phyloP scores from a whole-genome alignment of 2,888 invertebrate genomes.

The Strigamia transsilvanica region DNA sequence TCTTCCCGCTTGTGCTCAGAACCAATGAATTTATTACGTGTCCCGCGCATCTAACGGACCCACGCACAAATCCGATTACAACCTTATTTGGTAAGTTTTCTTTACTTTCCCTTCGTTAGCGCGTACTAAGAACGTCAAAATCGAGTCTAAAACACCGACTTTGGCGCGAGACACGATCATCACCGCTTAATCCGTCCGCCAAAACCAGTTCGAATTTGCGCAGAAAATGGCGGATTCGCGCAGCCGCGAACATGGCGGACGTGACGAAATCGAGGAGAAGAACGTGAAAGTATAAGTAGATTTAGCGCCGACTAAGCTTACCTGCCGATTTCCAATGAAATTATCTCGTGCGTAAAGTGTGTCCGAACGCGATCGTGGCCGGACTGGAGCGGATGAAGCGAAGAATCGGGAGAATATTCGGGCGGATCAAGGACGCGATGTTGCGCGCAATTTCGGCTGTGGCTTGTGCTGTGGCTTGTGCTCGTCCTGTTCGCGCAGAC shows the following conservation, averaged over 20 bases:
- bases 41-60: conserved; percentile 52
- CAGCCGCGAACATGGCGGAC: conserved; percentile 56
- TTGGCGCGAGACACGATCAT: not conserved
- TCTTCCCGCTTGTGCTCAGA: conserved; percentile 50
- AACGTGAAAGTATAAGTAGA: not conserved
- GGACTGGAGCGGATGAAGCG: not conserved
- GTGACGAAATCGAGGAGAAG: conserved; percentile 1
- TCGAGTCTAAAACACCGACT: not conserved
- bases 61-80: not conserved
- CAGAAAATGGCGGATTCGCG: conserved; percentile 50
- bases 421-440: not conserved
- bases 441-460: not conserved
- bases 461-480: not conserved
- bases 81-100: conserved; percentile 24
- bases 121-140: not conserved
- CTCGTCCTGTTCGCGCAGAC: conserved; percentile 78
- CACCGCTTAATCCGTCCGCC: conserved; percentile 23
- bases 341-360: not conserved
- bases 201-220: conserved; percentile 53
- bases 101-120: not conserved
- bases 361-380: not conserved
- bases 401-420: not conserved
- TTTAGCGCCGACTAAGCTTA: not conserved
- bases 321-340: not conserved
- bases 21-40: conserved; percentile 40